Conservation (phyloP, 2,888 invertebrate genomes). For the Lepas anatifera region DNA sequence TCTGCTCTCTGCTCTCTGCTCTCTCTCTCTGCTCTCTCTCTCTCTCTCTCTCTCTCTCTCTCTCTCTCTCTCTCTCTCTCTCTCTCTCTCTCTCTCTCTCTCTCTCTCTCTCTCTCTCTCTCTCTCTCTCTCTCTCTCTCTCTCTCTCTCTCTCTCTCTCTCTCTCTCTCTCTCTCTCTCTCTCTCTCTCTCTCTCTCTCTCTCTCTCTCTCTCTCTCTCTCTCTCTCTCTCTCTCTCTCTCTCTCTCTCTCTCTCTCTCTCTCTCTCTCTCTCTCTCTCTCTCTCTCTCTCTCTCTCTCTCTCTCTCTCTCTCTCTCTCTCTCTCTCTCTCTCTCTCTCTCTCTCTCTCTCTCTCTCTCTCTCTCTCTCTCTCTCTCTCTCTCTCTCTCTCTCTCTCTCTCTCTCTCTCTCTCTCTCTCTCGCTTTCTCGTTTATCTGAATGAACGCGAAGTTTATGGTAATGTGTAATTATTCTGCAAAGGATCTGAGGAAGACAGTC, state of each 20-base stretch:
- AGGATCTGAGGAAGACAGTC: neutral
- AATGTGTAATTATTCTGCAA: too few species aligned
- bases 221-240: neutral
- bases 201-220: conserved; percentile 14
- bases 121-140: neutral
- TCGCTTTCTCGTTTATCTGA: neutral
- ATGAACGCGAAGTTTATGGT: neutral
- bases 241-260: neutral
- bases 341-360: neutral
- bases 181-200: conserved; percentile 18
- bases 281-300: too few species aligned
- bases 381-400: conserved; percentile 9
- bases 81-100: neutral
- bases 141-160: conserved; percentile 13
- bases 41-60: conserved; percentile 15
- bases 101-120: neutral
- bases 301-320: neutral
- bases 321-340: neutral
- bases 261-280: neutral
- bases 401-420: conserved; percentile 12
- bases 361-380: conserved; percentile 16
- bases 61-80: conserved; percentile 5
- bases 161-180: conserved; percentile 18
- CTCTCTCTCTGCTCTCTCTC: neutral
- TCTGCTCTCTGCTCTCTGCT: neutral